Conservation (phyloP, 2,797 vertebrate genomes). For the Myripristis murdjan region DNA sequence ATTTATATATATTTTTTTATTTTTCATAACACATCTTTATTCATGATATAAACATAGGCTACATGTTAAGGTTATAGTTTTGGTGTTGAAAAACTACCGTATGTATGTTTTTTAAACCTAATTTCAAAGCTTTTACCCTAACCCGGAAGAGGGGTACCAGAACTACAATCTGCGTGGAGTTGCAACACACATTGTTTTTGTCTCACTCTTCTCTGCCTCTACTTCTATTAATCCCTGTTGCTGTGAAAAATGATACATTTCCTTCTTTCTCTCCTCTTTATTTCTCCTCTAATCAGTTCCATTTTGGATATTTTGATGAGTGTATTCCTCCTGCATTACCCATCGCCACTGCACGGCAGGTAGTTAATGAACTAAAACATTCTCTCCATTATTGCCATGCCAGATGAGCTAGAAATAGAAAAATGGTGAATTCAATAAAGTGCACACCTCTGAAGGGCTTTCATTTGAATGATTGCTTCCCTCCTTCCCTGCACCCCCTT, state of each 20-base stretch:
- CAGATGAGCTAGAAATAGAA: constrained; percentile 72
- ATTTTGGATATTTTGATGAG: constrained; percentile 70
- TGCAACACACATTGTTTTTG: too few species aligned
- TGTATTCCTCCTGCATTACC: constrained; percentile 66
- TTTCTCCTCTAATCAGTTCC: constrained; percentile 73
- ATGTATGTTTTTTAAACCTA: too few species aligned
- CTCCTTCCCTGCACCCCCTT: constrained; percentile 24
- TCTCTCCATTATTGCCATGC: constrained; percentile 78
- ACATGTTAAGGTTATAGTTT: too few species aligned
- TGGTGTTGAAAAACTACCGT: too few species aligned
- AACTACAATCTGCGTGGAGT: too few species aligned
- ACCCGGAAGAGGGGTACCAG: too few species aligned
- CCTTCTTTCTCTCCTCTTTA: constrained; percentile 6
- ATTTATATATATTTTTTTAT: too few species aligned
- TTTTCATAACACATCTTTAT: too few species aligned
- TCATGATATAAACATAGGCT: too few species aligned
- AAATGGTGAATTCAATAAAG: constrained; percentile 79
- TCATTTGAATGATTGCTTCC: constrained; percentile 78
- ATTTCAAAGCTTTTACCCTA: too few species aligned
- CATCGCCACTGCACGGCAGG: constrained; percentile 60
- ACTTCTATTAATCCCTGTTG: constrained; percentile 37
- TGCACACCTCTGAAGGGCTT: constrained; percentile 67
- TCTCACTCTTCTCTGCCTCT: constrained; percentile 20
- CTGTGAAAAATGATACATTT: constrained; percentile 54
- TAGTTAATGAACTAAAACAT: constrained; percentile 84